Conservation (phyloP, 2,888 invertebrate genomes). For the Chirona hameri region DNA sequence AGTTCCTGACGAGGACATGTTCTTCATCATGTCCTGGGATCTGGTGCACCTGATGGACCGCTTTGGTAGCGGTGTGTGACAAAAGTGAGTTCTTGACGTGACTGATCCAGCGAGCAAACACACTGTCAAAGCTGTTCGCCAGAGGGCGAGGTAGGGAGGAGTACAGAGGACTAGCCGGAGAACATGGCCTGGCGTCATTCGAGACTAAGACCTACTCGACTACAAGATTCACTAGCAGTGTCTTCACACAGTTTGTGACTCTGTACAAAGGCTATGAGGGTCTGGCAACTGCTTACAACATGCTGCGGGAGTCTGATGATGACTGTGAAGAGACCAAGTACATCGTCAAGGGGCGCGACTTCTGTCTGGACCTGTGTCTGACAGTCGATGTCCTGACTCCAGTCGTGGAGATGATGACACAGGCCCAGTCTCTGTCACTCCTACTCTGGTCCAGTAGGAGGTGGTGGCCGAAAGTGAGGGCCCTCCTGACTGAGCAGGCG, state of each 20-base stretch:
- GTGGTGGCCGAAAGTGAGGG: not conserved
- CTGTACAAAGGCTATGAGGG: not conserved
- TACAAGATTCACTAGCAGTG: not conserved
- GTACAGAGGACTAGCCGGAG: not conserved
- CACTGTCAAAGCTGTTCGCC: not conserved
- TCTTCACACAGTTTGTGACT: not conserved
- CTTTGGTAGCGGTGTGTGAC: not conserved
- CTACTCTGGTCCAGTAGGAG: too few relatives aligned
- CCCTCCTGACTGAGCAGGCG: not conserved
- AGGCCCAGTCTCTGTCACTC: too few relatives aligned
- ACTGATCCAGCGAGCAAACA: not conserved
- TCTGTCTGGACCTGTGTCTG: too few relatives aligned
- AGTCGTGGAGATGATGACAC: too few relatives aligned
- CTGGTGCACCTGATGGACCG: not conserved
- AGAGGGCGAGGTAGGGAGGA: not conserved
- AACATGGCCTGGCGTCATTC: not conserved
- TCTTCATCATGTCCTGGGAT: not conserved
- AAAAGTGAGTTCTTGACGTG: not conserved
- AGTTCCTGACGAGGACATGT: not conserved
- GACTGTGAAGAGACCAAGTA: not conserved
- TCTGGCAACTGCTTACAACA: not conserved
- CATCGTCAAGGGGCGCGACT: not conserved
- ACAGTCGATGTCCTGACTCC: too few relatives aligned
- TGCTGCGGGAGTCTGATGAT: not conserved
- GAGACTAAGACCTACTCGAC: not conserved